A percentile compares a stretch with the other conserved stretches of the same genome.
Conservation (phyloP, 2,888 invertebrate species). For the Tinea pellionella region DNA sequence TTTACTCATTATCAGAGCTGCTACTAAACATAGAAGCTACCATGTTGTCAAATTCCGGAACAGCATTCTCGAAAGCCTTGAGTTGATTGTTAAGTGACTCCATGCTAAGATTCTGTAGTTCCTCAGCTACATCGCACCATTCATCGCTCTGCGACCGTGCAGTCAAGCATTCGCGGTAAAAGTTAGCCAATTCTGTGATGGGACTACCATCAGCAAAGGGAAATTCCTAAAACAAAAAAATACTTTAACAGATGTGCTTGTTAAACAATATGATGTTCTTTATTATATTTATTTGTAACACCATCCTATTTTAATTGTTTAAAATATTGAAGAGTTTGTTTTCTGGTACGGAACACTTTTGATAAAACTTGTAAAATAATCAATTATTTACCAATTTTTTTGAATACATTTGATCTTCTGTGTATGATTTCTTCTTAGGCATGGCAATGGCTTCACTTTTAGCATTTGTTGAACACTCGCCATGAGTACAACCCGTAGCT, state of each 20-base stretch:
- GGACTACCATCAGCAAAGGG: constrained; percentile 81
- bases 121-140: constrained; percentile 34
- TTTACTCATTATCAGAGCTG: constrained; percentile 32
- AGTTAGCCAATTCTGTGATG: constrained; percentile 80
- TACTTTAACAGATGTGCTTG: background rate
- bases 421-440: background rate
- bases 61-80: constrained; percentile 78
- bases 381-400: background rate
- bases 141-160: constrained; percentile 61
- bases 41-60: constrained; percentile 81
- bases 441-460: background rate
- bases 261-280: background rate
- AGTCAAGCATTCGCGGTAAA: constrained; percentile 83
- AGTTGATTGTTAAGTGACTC: constrained; percentile 78
- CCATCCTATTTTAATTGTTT: too few relatives aligned
- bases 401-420: background rate
- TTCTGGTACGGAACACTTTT: too few relatives aligned
- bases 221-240: constrained; percentile 73
- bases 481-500: background rate
- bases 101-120: constrained; percentile 23
- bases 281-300: too few relatives aligned
- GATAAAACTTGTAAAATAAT: background rate
- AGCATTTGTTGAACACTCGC: background rate
- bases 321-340: too few relatives aligned
- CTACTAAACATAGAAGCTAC: constrained; percentile 75